Evolutionary conservation across 2,888 invertebrate genomes (phyloP).

Genomic region (Panzeria rudis): DNA sequence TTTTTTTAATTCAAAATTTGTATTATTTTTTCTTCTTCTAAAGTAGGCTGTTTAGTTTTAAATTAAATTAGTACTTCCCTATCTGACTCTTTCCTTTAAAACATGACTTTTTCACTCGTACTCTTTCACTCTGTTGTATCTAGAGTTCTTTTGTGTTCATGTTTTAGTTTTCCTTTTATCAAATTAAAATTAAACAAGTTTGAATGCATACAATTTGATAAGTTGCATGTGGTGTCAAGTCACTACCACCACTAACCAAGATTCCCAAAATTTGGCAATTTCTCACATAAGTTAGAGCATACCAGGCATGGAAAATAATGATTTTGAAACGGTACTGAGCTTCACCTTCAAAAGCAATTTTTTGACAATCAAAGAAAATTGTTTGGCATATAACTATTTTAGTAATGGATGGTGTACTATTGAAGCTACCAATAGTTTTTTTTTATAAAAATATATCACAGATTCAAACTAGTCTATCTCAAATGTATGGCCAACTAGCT

Average conservation of each 20-base stretch:
- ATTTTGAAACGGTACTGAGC: background rate
- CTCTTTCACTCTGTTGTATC: background rate
- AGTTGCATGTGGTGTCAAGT: constrained; percentile 44
- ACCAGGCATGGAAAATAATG: background rate
- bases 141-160: constrained; percentile 28
- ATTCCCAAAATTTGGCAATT: constrained; percentile 63
- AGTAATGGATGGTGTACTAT: too few relatives aligned
- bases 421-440: too few relatives aligned
- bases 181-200: constrained; percentile 66
- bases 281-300: background rate
- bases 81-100: constrained; percentile 55
- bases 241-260: constrained; percentile 37
- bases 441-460: too few relatives aligned
- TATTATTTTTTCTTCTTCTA: constrained; percentile 11
- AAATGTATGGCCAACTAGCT: too few relatives aligned
- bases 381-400: too few relatives aligned
- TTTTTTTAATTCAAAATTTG: background rate
- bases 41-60: constrained; percentile 33
- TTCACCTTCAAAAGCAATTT: background rate
- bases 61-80: constrained; percentile 52
- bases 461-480: too few relatives aligned
- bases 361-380: too few relatives aligned
- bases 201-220: constrained; percentile 55
- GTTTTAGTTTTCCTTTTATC: constrained; percentile 49
- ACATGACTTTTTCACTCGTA: constrained; percentile 26